Evolutionary conservation across 2,888 invertebrate species (phyloP).

Genomic region (Pristionchus fissidentatus): DNA sequence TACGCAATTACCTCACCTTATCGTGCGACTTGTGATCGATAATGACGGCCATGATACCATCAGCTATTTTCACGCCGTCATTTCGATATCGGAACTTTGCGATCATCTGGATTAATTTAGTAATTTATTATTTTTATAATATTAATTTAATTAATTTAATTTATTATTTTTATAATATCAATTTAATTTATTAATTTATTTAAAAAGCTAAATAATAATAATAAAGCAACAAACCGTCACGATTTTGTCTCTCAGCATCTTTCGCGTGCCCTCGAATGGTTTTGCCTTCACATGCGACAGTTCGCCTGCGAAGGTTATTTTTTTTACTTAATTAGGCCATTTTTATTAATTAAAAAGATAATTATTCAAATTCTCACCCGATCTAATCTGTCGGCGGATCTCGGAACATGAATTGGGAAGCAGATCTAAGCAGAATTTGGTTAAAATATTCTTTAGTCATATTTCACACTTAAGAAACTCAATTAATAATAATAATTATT

Average conservation of each 20-base stretch:
- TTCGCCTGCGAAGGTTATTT: neutral
- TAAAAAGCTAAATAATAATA: neutral
- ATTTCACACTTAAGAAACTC: no score
- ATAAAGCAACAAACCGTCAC: neutral
- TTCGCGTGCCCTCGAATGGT: neutral
- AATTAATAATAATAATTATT: no score
- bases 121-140: no score
- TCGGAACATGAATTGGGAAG: no score
- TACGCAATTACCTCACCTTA: neutral
- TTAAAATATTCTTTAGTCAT: no score
- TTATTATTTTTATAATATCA: neutral
- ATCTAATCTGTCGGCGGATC: no score
- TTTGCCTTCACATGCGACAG: neutral
- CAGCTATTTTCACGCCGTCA: neutral
- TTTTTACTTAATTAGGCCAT: no score
- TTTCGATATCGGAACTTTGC: neutral
- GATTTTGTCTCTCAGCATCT: neutral
- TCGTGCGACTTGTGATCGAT: neutral
- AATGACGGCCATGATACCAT: neutral
- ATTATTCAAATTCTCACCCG: no score
- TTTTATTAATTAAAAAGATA: no score
- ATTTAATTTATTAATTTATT: neutral
- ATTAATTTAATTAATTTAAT: neutral
- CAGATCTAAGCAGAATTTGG: no score
- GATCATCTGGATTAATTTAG: neutral